A percentile compares a stretch with the other conserved stretches of the same genome.
phyloP scores from a whole-genome alignment of 2,113 vertebrate genomes.

The Lichenostomus cassidix region DNA sequence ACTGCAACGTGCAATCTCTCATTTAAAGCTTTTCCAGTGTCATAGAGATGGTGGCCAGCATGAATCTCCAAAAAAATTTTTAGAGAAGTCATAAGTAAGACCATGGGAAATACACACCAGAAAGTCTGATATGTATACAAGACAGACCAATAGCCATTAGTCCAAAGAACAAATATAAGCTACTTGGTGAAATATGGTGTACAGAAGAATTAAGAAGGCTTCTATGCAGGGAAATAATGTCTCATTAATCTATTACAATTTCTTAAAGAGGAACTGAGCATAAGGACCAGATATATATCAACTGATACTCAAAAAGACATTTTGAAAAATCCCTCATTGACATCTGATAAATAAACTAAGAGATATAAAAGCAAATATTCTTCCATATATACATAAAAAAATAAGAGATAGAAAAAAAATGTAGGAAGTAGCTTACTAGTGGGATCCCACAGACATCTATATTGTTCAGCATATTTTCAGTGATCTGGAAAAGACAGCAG shows the following conservation, averaged over 20 bases:
- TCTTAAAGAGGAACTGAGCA: background rate
- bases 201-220: background rate
- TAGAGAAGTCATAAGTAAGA: background rate
- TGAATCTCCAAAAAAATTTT: background rate
- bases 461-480: background rate
- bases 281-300: background rate
- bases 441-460: background rate
- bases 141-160: background rate
- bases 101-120: background rate
- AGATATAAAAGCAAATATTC: background rate
- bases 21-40: background rate
- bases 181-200: background rate
- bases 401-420: background rate
- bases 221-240: background rate
- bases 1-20: background rate
- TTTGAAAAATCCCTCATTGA: background rate
- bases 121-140: background rate
- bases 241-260: background rate
- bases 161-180: background rate
- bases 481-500: background rate
- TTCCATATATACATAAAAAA: background rate
- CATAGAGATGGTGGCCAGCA: background rate
- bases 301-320: background rate
- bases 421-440: background rate
- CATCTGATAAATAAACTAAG: background rate